phyloP scores from a whole-genome alignment of 1,140 invertebrate genomes.

The Macrobrachium nipponense region DNA sequence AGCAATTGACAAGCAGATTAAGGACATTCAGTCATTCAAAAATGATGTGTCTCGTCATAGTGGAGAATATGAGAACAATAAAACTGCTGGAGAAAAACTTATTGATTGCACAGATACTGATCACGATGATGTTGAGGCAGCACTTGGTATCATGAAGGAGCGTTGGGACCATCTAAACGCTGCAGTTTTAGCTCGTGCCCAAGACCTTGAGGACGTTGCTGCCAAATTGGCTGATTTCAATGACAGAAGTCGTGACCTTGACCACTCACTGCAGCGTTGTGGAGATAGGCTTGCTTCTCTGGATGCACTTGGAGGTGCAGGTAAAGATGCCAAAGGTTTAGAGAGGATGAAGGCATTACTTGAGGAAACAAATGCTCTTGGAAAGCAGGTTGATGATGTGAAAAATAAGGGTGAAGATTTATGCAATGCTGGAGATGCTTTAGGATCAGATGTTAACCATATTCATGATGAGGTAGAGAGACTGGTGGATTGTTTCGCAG shows the following conservation, averaged over 20 bases:
- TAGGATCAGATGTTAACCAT: slow-evolving; percentile 77
- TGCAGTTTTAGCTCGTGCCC: slow-evolving; percentile 75
- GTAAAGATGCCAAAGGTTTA: slow-evolving; percentile 83
- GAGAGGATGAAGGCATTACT: slow-evolving; percentile 83
- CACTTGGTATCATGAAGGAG: slow-evolving; percentile 82
- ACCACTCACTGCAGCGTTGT: slow-evolving; percentile 84
- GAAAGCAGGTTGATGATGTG: slow-evolving; percentile 81
- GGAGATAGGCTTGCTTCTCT: slow-evolving; percentile 88
- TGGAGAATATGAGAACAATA: slow-evolving; percentile 91
- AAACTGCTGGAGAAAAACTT: slow-evolving; percentile 86
- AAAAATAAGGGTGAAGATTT: slow-evolving; percentile 81
- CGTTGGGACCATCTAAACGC: slow-evolving; percentile 91
- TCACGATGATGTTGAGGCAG: slow-evolving; percentile 87
- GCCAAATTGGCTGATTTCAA: slow-evolving; percentile 85
- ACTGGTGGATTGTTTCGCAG: slow-evolving; percentile 81
- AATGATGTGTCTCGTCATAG: slow-evolving; percentile 92
- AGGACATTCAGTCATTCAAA: slow-evolving; percentile 89
- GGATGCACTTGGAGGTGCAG: slow-evolving; percentile 80
- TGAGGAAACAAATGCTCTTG: slow-evolving; percentile 81
- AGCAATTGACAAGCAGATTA: slow-evolving; percentile 88
- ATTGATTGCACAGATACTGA: slow-evolving; percentile 85
- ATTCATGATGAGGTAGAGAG: slow-evolving; percentile 83
- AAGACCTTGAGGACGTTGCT: slow-evolving; percentile 86
- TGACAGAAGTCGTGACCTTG: slow-evolving; percentile 85
- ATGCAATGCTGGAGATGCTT: slow-evolving; percentile 75